Conservation (phyloP, 2,888 invertebrate species). For the Exephanes ischioxanthus region DNA sequence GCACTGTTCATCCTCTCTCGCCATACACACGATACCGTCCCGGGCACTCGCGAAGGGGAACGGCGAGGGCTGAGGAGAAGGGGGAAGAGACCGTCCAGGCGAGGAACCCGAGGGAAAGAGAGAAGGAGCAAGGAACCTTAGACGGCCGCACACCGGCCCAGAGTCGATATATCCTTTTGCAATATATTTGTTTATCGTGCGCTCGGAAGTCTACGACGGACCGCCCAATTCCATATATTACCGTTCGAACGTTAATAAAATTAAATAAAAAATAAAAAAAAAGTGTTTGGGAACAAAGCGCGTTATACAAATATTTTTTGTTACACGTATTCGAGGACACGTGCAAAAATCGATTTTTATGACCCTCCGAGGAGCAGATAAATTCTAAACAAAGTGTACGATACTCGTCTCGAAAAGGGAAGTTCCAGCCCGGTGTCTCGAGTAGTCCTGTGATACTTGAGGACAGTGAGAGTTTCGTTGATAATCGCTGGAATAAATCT, state of each 20-base stretch:
- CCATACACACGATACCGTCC: slow-evolving; percentile 25
- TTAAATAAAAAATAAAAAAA: not conserved
- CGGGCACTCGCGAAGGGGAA: slow-evolving; percentile 10
- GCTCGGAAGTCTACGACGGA: slow-evolving; percentile 1
- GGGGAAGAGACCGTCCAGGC: slow-evolving; percentile 20
- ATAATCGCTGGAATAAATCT: not conserved
- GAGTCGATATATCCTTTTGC: slow-evolving; percentile 23
- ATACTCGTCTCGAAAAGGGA: not conserved
- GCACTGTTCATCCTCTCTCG: slow-evolving; percentile 15
- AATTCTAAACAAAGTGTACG: slow-evolving; percentile 9
- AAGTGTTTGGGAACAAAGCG: not conserved
- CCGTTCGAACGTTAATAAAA: not conserved
- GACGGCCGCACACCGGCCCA: slow-evolving; percentile 3
- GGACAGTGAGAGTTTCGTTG: not conserved
- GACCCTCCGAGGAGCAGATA: too few species aligned
- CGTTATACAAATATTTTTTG: not conserved
- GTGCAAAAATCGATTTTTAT: not conserved
- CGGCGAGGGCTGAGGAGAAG: slow-evolving; percentile 1
- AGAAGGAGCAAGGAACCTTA: slow-evolving; percentile 14
- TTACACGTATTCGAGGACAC: not conserved
- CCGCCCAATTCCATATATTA: not conserved
- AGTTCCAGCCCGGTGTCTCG: not conserved
- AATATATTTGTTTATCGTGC: slow-evolving; percentile 19
- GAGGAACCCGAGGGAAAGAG: slow-evolving; percentile 22
- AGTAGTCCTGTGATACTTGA: not conserved